Evolutionary conservation across 53 echinoderm and acorn worm genomes (phyloP), one percentile per base, ranked within the genome.

Genomic region (Echinarachnius parma): DNA sequence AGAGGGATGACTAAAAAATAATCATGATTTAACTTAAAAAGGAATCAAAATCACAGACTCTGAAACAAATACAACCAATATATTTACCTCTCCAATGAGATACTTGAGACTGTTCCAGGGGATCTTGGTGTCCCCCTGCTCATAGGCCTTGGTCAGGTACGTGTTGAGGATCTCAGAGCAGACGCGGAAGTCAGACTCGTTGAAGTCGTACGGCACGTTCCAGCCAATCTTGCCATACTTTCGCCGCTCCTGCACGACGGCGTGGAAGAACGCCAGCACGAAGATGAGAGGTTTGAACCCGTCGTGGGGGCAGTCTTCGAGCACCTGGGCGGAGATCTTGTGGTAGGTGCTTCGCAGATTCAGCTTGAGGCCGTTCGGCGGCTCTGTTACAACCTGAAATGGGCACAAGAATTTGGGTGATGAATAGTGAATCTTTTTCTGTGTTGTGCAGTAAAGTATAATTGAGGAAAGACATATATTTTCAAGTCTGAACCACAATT

Each of bases 201-300:
- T 98, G 82, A 98, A 98, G 63, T 98, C 98, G 59, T 98, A 98
- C 13, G 98, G 77, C 61, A 98, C 90, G 42, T 98, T 98, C 98
- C 98, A 98, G 47, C 98, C 98, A 30, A 98, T 92, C 86, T 98
- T 98, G 77, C 98, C 98, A 60, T 98, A 98, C 63, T 98, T 98
- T 0, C 98, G 59, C 31, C 98, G 79, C 77, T 92, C 98, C 75
- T 98, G 98, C 18, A 98, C 91, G 31, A 98, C 98, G 18, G 98
- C 98, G 37, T 98, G 91, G 78, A 98, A 98, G 86, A 98, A 96
- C 31, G 88, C 98, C 26, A 98, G 75, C 42, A 84, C 87, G 46
- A 92, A 98, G 82, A 98, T 86, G 8, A 98, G 67, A 4, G 98
- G 86, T 53, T 98, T 98, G 98, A 98, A 98, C 66, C 86, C 82